Evolutionary conservation across 2,113 vertebrate genomes (phyloP).

Genomic region (Collichthys lucidus): DNA sequence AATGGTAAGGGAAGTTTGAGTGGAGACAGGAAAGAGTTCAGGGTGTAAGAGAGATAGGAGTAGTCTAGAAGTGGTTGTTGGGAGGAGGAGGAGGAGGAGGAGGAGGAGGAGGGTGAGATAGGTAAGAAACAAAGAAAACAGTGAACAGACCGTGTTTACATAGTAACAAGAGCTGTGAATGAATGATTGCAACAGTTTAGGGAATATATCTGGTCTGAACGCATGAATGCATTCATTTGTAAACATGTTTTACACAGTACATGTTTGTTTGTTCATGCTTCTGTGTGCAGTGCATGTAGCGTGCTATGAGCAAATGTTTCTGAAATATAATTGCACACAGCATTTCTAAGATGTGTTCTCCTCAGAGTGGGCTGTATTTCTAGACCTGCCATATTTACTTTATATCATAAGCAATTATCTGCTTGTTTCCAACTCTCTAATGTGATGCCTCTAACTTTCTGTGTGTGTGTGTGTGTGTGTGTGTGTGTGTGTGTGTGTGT

Average conservation of each 20-base stretch:
- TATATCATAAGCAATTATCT: slow-evolving; percentile 33
- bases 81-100: neutral
- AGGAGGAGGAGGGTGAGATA: neutral
- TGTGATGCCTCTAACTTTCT: slow-evolving; percentile 13
- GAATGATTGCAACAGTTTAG: slow-evolving; percentile 28
- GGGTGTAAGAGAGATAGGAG: slow-evolving; percentile 23
- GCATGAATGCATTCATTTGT: slow-evolving; percentile 27
- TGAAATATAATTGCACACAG: slow-evolving; percentile 12
- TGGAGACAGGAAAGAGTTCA: slow-evolving; percentile 16
- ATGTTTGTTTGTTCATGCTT: neutral
- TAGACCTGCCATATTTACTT: slow-evolving; percentile 15
- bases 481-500: slow-evolving; percentile 4
- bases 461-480: slow-evolving; percentile 5
- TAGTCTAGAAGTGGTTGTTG: neutral
- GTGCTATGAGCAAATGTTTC: slow-evolving; percentile 16
- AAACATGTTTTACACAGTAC: slow-evolving; percentile 8
- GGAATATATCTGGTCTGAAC: slow-evolving; percentile 28
- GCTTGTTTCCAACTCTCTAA: slow-evolving; percentile 19
- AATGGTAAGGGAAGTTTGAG: slow-evolving; percentile 32
- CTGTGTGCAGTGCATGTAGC: neutral
- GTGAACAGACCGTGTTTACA: slow-evolving; percentile 31
- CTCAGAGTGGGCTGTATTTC: slow-evolving; percentile 10
- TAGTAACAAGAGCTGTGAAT: slow-evolving; percentile 31
- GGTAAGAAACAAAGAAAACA: slow-evolving; percentile 50
- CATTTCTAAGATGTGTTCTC: slow-evolving; percentile 5